phyloP scores from a whole-genome alignment of 2,888 invertebrate species.

The Selenia dentaria region DNA sequence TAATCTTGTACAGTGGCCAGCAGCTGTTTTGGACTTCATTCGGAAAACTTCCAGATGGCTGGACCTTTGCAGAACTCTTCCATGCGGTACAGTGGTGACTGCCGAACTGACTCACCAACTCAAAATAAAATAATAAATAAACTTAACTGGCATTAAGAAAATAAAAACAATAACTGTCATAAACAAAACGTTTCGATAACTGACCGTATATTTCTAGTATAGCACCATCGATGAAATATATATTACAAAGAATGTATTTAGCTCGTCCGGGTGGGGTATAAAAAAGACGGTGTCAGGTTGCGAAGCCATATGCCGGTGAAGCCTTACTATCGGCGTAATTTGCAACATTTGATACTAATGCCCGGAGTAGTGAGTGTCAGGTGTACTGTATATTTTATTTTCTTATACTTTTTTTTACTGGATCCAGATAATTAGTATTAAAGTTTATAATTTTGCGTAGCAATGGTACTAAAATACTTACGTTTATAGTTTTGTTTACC shows the following conservation, averaged over 20 bases:
- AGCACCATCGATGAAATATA: constrained; percentile 29
- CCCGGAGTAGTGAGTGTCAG: not conserved
- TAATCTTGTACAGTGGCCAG: constrained; percentile 99
- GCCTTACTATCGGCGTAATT: constrained; percentile 69
- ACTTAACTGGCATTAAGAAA: not conserved
- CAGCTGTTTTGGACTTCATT: constrained; percentile 96
- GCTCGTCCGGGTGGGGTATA: constrained; percentile 39
- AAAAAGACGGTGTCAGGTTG: constrained; percentile 54
- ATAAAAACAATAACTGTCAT: constrained; percentile 1
- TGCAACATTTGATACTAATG: constrained; percentile 49
- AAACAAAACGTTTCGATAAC: too few species aligned
- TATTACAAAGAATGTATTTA: constrained; percentile 23
- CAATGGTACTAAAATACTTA: too few species aligned
- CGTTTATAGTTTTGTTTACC: too few species aligned
- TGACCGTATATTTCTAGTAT: too few species aligned
- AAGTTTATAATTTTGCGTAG: too few species aligned
- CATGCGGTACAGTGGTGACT: constrained; percentile 18
- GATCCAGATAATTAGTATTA: too few species aligned
- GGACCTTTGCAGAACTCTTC: constrained; percentile 34
- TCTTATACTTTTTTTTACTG: not conserved
- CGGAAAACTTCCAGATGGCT: constrained; percentile 32
- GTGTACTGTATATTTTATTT: not conserved
- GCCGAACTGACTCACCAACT: constrained; percentile 11
- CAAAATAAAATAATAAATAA: not conserved
- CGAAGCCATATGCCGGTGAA: constrained; percentile 64